Conservation (phyloP, 2,113 vertebrate species). For the Myanophis thanlyinensis region DNA sequence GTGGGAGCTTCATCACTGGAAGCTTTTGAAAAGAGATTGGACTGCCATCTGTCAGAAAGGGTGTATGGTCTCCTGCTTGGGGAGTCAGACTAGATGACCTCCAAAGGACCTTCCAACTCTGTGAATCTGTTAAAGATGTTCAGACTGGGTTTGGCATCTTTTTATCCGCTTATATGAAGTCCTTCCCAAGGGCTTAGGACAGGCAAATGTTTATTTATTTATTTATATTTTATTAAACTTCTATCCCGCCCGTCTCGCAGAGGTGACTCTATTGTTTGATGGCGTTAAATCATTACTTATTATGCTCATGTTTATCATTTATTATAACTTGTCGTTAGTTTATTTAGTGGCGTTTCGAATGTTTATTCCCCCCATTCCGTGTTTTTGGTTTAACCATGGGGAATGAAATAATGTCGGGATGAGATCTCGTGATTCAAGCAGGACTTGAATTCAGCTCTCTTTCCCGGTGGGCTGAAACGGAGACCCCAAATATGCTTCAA, state of each 20-base stretch:
- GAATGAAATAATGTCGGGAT: not conserved
- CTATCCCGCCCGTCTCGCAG: not conserved
- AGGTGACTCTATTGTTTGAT: not conserved
- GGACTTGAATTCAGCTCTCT: not conserved
- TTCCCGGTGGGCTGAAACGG: not conserved
- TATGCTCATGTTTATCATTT: not conserved
- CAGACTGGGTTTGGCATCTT: no score
- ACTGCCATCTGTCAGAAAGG: no score
- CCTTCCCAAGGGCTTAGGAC: not conserved
- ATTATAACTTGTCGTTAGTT: not conserved
- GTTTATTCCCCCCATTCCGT: not conserved
- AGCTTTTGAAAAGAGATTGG: no score
- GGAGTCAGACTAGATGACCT: no score
- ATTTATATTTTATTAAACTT: not conserved
- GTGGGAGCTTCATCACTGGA: no score
- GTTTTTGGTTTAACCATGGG: not conserved
- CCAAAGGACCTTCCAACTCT: no score
- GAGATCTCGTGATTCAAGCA: not conserved
- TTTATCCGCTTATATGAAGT: not conserved
- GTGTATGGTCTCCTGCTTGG: no score
- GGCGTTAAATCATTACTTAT: not conserved
- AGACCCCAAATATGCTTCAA: not conserved
- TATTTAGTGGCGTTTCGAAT: not conserved
- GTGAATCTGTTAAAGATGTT: no score
- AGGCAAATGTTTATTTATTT: not conserved